Base-by-base conservation (phyloP, 2,113 vertebrate species). In the Lasiurus cinereus region DNA sequence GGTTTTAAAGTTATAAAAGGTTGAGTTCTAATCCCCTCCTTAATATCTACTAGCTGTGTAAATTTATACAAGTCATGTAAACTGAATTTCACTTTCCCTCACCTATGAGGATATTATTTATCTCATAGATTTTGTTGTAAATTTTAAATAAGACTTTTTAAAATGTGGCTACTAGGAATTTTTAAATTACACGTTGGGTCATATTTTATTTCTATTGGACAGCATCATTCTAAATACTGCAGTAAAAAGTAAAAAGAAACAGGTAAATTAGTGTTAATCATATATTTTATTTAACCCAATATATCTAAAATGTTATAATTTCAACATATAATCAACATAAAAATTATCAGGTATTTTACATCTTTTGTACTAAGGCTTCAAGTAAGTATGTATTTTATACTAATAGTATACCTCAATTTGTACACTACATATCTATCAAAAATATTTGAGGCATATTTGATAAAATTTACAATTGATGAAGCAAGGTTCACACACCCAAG, bases 251-350 rank as follows among this genome's bases (percentile, higher is more conserved):
- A 94, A 94, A 95, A 95, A 87, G 64, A 88, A 78, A 67, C 73
- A 96, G 62, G 24, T 96, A 85, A 96, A 95, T 93, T 94, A 80
- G 83, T 93, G 95, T 94, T 92, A 90, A 88, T 48, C 90, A 89
- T 66, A 77, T 43, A 76, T 89, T 96, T 97, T 97, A 95, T 91
- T 96, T 95, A 94, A 87, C 62, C n/a, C 64, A 89, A 78, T 83
- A 56, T 77, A 86, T 59, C 91, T 95, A 87, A 94, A 94, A 73
- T 86, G 92, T 70, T 70, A 82, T 73, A 50, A 83, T 69, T 97
- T 95, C 36, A 93, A 85, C 59, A 93, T 94, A 79, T 59, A 83
- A 90, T 74, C 43, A 95, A 69, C 70, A 91, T 84, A 70, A 91
- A 90, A 92, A 83, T 64, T 52, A 72, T 52, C 87, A 92, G 67